These are phyloP conservation scores for Sweltsa coloradensis DNA, from an alignment of 1,140 invertebrate species.

Conservation along the genomic window DNA sequence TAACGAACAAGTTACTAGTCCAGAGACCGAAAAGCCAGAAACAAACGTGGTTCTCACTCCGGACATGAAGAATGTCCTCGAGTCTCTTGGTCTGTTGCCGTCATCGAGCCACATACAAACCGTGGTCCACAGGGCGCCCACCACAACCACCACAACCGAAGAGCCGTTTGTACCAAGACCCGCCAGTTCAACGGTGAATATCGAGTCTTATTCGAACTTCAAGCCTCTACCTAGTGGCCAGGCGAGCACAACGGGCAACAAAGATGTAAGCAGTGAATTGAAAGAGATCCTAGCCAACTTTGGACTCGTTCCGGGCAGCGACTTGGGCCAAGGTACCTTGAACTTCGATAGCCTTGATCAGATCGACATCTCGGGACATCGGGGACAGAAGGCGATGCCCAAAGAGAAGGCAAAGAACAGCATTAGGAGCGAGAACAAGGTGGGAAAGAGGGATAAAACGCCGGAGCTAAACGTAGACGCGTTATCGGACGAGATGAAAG, in stretches of 20 bases:
- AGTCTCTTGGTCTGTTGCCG: slow-evolving; percentile 28
- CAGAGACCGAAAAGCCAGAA: slow-evolving; percentile 20
- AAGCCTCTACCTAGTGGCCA: slow-evolving; percentile 39
- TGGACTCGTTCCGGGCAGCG: slow-evolving; percentile 30
- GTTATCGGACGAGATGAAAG: slow-evolving; percentile 35
- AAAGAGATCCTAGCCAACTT: slow-evolving; percentile 39
- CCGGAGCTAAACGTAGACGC: slow-evolving; percentile 28
- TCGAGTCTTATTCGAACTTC: slow-evolving; percentile 38
- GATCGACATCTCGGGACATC: too few relatives aligned
- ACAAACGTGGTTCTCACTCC: slow-evolving; percentile 27
- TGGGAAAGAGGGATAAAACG: slow-evolving; percentile 15
- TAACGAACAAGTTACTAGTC: slow-evolving; percentile 15
- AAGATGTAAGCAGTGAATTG: slow-evolving; percentile 34
- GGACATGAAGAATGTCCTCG: slow-evolving; percentile 31
- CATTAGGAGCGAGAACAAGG: too few relatives aligned
- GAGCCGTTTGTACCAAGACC: slow-evolving; percentile 12
- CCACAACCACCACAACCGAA: slow-evolving; percentile 14
- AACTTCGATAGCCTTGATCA: too few relatives aligned
- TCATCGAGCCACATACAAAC: slow-evolving; percentile 6
- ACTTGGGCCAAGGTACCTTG: slow-evolving; percentile 10
- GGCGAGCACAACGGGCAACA: neutral
- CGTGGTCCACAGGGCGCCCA: slow-evolving; percentile 14
- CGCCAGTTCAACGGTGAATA: slow-evolving; percentile 22
- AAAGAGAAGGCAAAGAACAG: too few relatives aligned
- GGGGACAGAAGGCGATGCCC: too few relatives aligned